phyloP scores from a whole-genome alignment of 2,888 invertebrate genomes.

The Drosophila diplacantha region DNA sequence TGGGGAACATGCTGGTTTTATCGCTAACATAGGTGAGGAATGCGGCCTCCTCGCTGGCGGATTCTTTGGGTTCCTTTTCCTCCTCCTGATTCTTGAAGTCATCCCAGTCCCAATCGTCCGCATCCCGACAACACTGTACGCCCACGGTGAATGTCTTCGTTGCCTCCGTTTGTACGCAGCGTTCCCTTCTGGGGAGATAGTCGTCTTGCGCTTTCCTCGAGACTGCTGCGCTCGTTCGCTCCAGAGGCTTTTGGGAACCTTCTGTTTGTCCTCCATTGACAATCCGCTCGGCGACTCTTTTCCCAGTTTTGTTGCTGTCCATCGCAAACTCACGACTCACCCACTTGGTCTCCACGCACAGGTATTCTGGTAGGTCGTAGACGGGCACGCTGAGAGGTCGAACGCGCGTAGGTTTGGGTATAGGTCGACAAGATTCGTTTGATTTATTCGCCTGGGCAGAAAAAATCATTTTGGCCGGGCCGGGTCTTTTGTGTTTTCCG shows the following conservation, averaged over 20 bases:
- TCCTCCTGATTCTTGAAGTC: not conserved
- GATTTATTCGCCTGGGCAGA: not conserved
- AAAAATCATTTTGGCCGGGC: not conserved
- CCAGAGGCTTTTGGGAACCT: not conserved
- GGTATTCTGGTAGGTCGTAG: slow-evolving; percentile 39
- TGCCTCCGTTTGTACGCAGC: slow-evolving; percentile 9
- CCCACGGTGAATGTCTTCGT: not conserved
- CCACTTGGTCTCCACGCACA: slow-evolving; percentile 41
- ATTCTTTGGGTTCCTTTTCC: slow-evolving; percentile 25
- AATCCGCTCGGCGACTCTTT: not conserved
- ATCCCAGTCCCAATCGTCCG: slow-evolving; percentile 6
- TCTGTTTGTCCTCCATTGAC: not conserved
- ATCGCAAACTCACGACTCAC: slow-evolving; percentile 12
- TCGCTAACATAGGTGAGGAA: slow-evolving; percentile 43
- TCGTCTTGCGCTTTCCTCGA: not conserved
- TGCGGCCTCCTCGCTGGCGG: not conserved
- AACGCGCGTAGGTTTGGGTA: not conserved
- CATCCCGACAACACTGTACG: slow-evolving; percentile 12
- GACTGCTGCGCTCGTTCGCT: not conserved
- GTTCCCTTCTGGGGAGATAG: not conserved
- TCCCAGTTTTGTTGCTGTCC: not conserved
- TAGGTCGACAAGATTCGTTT: too few species aligned
- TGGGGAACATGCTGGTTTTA: slow-evolving; percentile 48
- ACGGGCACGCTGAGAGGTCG: slow-evolving; percentile 30
- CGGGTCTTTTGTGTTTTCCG: not conserved